Percentiles rank a stretch among this genome's conserved stretches.
These are phyloP conservation scores for Macrosoma leucophasiata DNA, from an alignment of 2,888 invertebrate genomes.

Conservation along the genomic window DNA sequence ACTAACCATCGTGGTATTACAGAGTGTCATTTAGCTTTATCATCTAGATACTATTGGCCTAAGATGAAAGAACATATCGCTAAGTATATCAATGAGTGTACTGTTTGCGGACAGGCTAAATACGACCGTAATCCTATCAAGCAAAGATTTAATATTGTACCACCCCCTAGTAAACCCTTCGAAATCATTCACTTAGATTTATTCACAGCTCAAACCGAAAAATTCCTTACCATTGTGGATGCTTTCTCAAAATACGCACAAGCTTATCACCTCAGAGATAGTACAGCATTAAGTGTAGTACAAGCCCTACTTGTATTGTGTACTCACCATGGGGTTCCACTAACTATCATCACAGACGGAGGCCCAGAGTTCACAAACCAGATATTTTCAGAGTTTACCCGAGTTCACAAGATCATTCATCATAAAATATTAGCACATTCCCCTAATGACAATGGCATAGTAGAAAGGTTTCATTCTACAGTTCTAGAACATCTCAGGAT, in stretches of 20 bases:
- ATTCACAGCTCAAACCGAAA: conserved; percentile 10
- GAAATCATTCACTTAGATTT: conserved; percentile 20
- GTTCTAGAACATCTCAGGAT: conserved; percentile 19
- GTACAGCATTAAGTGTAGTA: conserved; percentile 17
- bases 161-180: conserved; percentile 17
- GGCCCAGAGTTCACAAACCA: conserved; percentile 17
- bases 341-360: conserved; percentile 11
- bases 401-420: conserved; percentile 20
- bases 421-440: too few species aligned
- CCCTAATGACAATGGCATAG: conserved; percentile 15
- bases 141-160: too few species aligned
- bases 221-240: conserved; percentile 16
- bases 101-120: too few species aligned
- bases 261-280: conserved; percentile 15
- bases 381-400: conserved; percentile 19
- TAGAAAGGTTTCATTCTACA: conserved; percentile 19
- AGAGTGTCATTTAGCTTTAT: conserved; percentile 22
- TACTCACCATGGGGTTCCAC: conserved; percentile 12
- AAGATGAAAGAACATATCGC: too few species aligned
- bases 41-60: too few species aligned
- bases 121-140: too few species aligned
- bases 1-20: conserved; percentile 26
- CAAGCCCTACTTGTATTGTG: conserved; percentile 15
- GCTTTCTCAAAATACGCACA: conserved; percentile 20
- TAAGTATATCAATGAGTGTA: too few species aligned